Evolutionary conservation across 1,140 invertebrate genomes (phyloP).

Genomic region (Drosophila malerkotliana): DNA sequence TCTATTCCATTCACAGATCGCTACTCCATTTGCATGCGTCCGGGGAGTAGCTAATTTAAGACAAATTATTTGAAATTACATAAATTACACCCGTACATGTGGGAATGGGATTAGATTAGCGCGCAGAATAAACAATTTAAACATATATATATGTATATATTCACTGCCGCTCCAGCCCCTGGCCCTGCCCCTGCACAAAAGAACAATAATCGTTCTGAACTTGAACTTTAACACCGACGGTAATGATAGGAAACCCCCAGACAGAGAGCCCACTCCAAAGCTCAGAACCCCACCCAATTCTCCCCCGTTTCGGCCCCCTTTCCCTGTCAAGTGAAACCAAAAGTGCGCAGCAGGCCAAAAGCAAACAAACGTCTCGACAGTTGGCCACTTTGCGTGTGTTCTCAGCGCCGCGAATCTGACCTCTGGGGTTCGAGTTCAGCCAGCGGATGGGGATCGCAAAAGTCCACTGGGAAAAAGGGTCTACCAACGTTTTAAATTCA

Average conservation of each 20-base stretch:
- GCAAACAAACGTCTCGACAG: constrained; percentile 62
- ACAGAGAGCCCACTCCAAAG: constrained; percentile 25
- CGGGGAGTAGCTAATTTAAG: constrained; percentile 52
- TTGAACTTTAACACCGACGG: constrained; percentile 73
- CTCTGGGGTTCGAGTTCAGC: constrained; percentile 51
- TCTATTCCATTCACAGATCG: constrained; percentile 27
- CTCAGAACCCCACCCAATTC: constrained; percentile 14
- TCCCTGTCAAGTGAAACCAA: constrained; percentile 73
- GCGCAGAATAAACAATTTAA: constrained; percentile 44
- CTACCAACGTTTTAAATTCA: background rate
- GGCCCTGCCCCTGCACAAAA: constrained; percentile 2
- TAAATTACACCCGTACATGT: constrained; percentile 54
- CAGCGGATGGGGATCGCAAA: constrained; percentile 1
- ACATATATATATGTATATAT: background rate
- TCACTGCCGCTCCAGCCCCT: background rate
- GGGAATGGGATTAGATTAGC: constrained; percentile 49
- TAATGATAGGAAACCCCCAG: constrained; percentile 47
- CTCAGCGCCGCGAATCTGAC: constrained; percentile 65
- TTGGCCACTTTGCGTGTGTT: constrained; percentile 81
- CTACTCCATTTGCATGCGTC: constrained; percentile 36
- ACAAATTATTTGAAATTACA: constrained; percentile 72
- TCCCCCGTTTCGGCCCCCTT: background rate
- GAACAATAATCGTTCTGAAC: constrained; percentile 74
- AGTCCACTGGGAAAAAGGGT: constrained; percentile 33
- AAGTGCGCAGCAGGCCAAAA: constrained; percentile 61